Evolutionary conservation across 2,797 vertebrate species (phyloP), one percentile per base, ranked within the genome.

Genomic region (Trachops cirrhosus): DNA sequence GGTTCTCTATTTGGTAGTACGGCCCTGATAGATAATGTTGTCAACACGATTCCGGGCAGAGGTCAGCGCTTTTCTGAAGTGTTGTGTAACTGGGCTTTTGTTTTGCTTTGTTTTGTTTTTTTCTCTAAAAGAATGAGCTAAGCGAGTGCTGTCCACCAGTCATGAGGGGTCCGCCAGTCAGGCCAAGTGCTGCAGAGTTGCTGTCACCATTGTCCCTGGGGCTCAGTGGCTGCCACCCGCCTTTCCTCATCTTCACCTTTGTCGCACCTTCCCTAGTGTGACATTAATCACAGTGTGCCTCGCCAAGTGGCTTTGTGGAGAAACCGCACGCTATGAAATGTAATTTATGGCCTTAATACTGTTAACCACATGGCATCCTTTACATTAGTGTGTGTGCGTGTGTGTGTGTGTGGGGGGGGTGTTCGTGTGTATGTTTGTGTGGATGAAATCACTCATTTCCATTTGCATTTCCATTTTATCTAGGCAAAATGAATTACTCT

Each of bases 341-440:
- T 87, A 93, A 98, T 93, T 96, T 96, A 96, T 91, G 85, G 73
- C 86, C 91, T 96, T 93, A 94, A 95, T 92, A 91, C 64, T 44
- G 62, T 80, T 95, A 86, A 70, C 92, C 1, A 2, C 18, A 10
- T 50, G 70, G 46, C 54, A 68, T 93, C 75, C 71, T 96, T 95
- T 89, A 54, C 0, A 0, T 77, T 73, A 68, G 37, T 15, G 22
- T 39, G 14, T 32, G 54, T 62, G 79, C 24, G 39, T 34, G 41
- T 54, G 19, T 78, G 29, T 59, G 57, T 29, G 57, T 29, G n/a
- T n/a, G n/a, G n/a, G n/a, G n/a, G n/a, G n/a, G n/a, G n/a, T n/a
- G n/a, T n/a, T n/a, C n/a, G 19, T 78, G 29, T 59, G 57, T 29
- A 24, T 29, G 24, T 62, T 12, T 73, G 22, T 24, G 6, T 19